Percentiles rank a stretch among this genome's conserved stretches.
These are phyloP conservation scores for Aricia artaxerxes DNA, from an alignment of 2,888 invertebrate genomes.

Conservation along the genomic window DNA sequence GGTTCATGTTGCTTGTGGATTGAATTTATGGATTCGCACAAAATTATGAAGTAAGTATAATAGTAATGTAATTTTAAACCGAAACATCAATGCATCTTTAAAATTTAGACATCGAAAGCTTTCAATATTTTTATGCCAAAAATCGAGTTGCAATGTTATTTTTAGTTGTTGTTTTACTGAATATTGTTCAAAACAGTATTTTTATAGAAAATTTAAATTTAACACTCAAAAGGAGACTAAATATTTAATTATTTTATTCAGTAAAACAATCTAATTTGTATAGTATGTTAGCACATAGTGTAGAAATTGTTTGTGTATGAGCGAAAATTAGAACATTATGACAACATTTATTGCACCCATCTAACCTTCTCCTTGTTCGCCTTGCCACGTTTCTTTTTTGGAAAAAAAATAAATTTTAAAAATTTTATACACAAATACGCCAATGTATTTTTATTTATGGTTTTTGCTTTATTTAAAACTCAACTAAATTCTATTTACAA, in stretches of 20 bases:
- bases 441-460: conserved; percentile 18
- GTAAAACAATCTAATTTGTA: conserved; percentile 45
- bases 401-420: conserved; percentile 71
- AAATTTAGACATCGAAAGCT: conserved; percentile 45
- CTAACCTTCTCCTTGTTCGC: conserved; percentile 91
- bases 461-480: neutral
- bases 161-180: conserved; percentile 26
- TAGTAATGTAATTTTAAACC: conserved; percentile 4
- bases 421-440: conserved; percentile 23
- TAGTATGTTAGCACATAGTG: conserved; percentile 66
- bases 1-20: neutral
- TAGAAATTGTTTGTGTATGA: conserved; percentile 52
- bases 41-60: neutral
- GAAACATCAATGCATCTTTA: conserved; percentile 32
- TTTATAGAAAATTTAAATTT: neutral
- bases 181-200: neutral
- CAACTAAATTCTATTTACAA: conserved; percentile 10
- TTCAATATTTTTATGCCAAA: conserved; percentile 36
- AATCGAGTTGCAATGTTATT: conserved; percentile 21
- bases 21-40: neutral
- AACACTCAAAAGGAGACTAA: neutral
- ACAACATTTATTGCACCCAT: conserved; percentile 70
- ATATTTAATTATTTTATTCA: conserved; percentile 31
- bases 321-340: conserved; percentile 64
- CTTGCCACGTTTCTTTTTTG: conserved; percentile 85